These are phyloP conservation scores for Cherax destructor DNA, from an alignment of 1,140 invertebrate genomes.

Conservation along the genomic window DNA sequence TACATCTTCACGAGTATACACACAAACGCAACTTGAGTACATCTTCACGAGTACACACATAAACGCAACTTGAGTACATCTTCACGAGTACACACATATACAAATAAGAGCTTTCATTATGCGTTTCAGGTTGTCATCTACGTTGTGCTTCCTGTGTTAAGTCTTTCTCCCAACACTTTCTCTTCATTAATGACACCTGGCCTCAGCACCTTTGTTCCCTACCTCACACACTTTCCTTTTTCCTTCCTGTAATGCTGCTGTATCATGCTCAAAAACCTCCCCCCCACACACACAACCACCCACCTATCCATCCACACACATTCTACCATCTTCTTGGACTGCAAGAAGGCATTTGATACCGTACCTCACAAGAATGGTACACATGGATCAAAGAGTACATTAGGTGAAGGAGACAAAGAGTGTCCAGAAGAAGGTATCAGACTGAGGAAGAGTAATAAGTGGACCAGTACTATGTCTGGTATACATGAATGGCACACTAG, in stretches of 20 bases:
- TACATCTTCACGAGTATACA: no score
- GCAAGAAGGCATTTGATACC: no score
- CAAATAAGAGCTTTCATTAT: conserved; percentile 1
- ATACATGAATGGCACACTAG: not conserved
- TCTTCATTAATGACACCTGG: not conserved
- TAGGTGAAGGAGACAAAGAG: no score
- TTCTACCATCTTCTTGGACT: no score
- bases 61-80: no score
- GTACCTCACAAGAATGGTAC: no score
- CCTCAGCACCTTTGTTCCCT: not conserved
- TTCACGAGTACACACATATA: not conserved
- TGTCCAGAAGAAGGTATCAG: not conserved
- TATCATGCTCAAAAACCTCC: not conserved
- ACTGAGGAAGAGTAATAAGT: not conserved
- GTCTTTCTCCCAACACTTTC: not conserved
- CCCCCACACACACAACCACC: no score
- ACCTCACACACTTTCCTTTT: conserved; percentile 14
- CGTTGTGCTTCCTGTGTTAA: not conserved
- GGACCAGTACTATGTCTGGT: no score
- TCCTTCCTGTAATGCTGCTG: not conserved
- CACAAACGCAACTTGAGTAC: no score
- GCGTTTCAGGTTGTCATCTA: not conserved
- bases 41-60: no score
- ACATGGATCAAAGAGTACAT: not conserved
- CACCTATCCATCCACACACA: no score